These are phyloP conservation scores for Thalassarche chlororhynchos DNA, from an alignment of 2,113 vertebrate genomes.

Conservation along the genomic window DNA sequence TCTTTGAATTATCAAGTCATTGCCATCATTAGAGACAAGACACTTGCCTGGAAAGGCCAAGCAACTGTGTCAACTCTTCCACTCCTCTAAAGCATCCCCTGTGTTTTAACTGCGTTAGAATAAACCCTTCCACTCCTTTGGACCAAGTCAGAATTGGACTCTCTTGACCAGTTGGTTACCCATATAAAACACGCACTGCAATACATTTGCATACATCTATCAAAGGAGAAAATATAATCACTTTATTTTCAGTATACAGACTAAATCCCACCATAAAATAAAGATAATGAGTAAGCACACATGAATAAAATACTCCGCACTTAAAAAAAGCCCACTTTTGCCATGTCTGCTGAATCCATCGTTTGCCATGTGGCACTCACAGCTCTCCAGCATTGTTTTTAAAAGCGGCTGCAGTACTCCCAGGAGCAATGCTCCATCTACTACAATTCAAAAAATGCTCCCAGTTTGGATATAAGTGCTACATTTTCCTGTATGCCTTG, in stretches of 20 bases:
- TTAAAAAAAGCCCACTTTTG: neutral
- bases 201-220: neutral
- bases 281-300: slow-evolving; percentile 45
- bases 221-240: slow-evolving; percentile 60
- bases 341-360: neutral
- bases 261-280: slow-evolving; percentile 38
- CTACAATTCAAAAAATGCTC: neutral
- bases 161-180: neutral
- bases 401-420: neutral
- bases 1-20: neutral
- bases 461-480: neutral
- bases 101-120: neutral
- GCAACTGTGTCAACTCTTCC: neutral
- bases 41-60: neutral
- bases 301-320: slow-evolving; percentile 48
- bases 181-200: neutral
- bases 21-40: neutral
- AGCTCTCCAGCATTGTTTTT: neutral
- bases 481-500: neutral
- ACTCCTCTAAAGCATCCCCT: neutral
- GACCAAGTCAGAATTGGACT: neutral
- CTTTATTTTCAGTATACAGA: slow-evolving; percentile 75
- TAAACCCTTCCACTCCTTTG: neutral
- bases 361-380: rapidly evolving
- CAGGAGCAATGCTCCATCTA: neutral